A percentile compares a stretch with the other conserved stretches of the same genome.
phyloP scores from a whole-genome alignment of 2,113 vertebrate species.

The Clupea harengus region DNA sequence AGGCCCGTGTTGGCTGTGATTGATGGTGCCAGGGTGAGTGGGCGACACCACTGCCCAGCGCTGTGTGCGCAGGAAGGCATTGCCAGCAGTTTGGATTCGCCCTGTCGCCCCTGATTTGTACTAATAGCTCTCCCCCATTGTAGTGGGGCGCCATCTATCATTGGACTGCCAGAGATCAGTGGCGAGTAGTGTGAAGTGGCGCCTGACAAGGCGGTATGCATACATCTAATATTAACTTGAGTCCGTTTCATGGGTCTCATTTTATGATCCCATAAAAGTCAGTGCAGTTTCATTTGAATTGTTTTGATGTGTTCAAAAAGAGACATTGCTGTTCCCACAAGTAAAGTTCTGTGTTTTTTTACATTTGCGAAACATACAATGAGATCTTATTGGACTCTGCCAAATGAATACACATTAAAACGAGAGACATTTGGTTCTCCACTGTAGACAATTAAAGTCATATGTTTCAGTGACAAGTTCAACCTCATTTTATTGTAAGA shows the following conservation, averaged over 20 bases:
- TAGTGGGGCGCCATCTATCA: constrained; percentile 33
- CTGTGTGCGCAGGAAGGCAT: constrained; percentile 20
- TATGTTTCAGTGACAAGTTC: background rate
- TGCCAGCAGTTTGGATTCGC: constrained; percentile 32
- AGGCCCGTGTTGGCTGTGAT: background rate
- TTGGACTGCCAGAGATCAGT: background rate
- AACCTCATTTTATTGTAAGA: background rate
- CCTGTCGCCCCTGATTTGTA: constrained; percentile 23
- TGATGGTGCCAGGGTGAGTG: background rate
- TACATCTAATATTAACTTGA: background rate
- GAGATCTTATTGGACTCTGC: background rate
- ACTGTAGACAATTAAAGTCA: background rate
- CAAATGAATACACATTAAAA: background rate
- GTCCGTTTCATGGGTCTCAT: background rate
- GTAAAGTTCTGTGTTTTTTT: background rate
- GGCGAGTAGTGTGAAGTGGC: background rate
- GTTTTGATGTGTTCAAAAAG: background rate
- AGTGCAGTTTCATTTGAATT: background rate
- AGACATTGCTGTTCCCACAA: background rate
- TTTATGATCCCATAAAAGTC: background rate
- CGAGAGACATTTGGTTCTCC: background rate
- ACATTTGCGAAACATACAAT: background rate
- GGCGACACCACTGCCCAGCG: background rate
- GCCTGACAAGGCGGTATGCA: background rate
- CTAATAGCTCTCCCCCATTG: constrained; percentile 13